These are phyloP conservation scores for Elegia similella DNA, from an alignment of 2,888 invertebrate genomes.

Conservation along the genomic window DNA sequence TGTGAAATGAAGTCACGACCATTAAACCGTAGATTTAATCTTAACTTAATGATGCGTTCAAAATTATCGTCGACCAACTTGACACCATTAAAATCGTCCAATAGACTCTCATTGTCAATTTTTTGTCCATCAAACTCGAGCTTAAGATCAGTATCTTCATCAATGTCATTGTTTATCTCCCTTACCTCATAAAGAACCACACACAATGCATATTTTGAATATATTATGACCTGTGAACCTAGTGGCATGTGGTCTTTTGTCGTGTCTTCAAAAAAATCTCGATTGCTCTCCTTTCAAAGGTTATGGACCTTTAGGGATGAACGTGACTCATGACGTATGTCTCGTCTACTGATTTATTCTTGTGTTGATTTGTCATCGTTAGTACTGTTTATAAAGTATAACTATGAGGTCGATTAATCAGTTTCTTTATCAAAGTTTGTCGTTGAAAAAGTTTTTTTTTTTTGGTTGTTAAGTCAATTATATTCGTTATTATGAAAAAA, in stretches of 20 bases:
- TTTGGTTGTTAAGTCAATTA: too few species aligned
- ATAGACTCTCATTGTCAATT: slow-evolving; percentile 40
- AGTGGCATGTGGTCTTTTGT: slow-evolving; percentile 44
- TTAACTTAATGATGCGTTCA: slow-evolving; percentile 65
- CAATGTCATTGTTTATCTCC: slow-evolving; percentile 64
- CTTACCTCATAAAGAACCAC: slow-evolving; percentile 48
- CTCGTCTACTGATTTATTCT: slow-evolving; percentile 28
- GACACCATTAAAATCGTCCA: slow-evolving; percentile 41
- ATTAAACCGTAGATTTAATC: slow-evolving; percentile 55
- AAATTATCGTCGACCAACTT: slow-evolving; percentile 56
- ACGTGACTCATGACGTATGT: slow-evolving; percentile 50
- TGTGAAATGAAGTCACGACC: slow-evolving; percentile 14
- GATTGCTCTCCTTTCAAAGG: slow-evolving; percentile 47
- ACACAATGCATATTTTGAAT: slow-evolving; percentile 77
- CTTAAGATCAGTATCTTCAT: slow-evolving; percentile 51
- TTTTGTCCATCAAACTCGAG: slow-evolving; percentile 44
- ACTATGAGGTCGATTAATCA: background rate
- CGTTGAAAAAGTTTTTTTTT: background rate
- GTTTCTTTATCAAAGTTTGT: background rate
- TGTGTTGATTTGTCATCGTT: slow-evolving; percentile 8
- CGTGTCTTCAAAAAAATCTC: slow-evolving; percentile 28
- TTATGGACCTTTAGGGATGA: slow-evolving; percentile 52
- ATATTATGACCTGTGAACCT: slow-evolving; percentile 72
- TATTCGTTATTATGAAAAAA: too few species aligned
- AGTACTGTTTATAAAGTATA: slow-evolving; percentile 2